Base-by-base conservation (phyloP, 1,140 invertebrate genomes). In the Mya arenaria region DNA sequence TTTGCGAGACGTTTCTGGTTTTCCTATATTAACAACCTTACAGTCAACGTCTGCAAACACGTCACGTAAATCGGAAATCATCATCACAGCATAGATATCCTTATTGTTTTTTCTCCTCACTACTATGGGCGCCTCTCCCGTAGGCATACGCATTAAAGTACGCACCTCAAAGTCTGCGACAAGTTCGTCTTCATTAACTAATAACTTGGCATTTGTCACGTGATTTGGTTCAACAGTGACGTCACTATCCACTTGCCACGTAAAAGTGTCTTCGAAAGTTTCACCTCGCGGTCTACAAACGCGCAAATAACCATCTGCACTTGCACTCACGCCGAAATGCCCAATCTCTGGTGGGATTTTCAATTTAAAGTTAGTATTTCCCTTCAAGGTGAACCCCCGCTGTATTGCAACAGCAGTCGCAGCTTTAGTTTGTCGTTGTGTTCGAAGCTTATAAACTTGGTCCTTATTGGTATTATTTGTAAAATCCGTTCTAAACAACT, bases 141-240 rank as follows among this genome's bases (percentile, higher is more conserved):
- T 87, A 1, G 87, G 86, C 86, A 88, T 86, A 17, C 83, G 78
- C 81, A 88, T 72, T 41, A 80, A 79, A 17, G 87, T 85, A 32
- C 77, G 63, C 13, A 88, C 83, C 83, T 88, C 87, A 79, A 88
- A 88, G 62, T 88, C 87, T 23, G 87, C 87, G n/a, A 87, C 77
- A 25, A 88, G 81, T 68, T 88, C 87, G 62, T 88, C 87, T 72
- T 88, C 87, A 6, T 86, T 87, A 10, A 88, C 84, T 5, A 88
- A 60, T 48, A 88, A 60, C 28, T 69, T 80, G 1, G 86, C 87
- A 44, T 85, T 84, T 23, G 87, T 88, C 48, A 86, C 81, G 72
- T 88, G 86, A 68, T 86, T 87, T 6, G 84, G 81, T 69, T 88
- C 87, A 30, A 88, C 87, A 3, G 86, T 87, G 17, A 88, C 86